Evolutionary conservation across 2,888 invertebrate genomes (phyloP).

Genomic region (Ochropacha duplaris): DNA sequence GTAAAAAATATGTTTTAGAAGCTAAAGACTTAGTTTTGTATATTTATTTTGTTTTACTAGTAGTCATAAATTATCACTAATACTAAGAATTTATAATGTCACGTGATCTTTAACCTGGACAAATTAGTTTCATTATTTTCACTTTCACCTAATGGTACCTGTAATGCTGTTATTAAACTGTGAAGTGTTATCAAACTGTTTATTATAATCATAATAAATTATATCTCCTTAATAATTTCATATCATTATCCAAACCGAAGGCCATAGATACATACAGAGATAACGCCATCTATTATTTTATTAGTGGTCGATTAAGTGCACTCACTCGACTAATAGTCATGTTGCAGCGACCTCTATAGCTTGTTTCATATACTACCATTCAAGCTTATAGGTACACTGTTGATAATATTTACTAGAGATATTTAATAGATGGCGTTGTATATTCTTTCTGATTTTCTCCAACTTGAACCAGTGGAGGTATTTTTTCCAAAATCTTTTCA

Average conservation of each 20-base stretch:
- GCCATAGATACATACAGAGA: no score
- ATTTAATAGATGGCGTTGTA: not conserved
- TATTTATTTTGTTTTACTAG: not conserved
- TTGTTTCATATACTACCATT: no score
- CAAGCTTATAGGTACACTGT: no score
- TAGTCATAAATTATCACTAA: not conserved
- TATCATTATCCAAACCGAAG: no score
- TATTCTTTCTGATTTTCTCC: not conserved
- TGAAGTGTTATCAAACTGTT: not conserved
- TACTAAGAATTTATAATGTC: not conserved
- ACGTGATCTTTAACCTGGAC: not conserved
- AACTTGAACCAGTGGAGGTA: no score
- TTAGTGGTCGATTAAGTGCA: no score
- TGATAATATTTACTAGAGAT: not conserved
- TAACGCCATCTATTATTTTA: no score
- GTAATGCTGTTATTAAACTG: not conserved
- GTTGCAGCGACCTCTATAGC: no score
- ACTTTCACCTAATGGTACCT: not conserved
- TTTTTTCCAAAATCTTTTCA: not conserved
- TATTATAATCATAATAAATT: no score
- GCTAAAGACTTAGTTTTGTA: not conserved
- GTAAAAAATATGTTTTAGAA: not conserved
- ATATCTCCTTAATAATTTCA: no score
- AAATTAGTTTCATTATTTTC: not conserved
- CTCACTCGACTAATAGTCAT: no score